These are phyloP conservation scores for Drosophila melanocephala DNA, from an alignment of 2,888 invertebrate genomes.

Conservation along the genomic window DNA sequence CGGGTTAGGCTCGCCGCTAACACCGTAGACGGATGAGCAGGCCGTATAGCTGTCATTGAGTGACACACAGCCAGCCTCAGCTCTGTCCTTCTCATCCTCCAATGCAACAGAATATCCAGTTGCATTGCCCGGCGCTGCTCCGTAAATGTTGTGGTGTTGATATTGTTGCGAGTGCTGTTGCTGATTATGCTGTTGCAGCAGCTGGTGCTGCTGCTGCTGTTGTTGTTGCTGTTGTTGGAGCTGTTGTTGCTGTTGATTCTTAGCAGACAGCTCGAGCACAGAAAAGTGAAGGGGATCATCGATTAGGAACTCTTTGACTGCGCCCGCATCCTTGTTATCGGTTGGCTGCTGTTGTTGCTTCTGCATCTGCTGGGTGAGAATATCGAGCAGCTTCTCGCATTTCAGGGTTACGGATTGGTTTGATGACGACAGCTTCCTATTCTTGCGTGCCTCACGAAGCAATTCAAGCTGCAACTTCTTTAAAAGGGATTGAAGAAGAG, in stretches of 20 bases:
- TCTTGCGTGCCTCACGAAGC: constrained; percentile 21
- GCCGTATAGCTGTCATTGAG: constrained; percentile 73
- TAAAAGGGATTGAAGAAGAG: background rate
- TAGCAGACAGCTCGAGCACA: constrained; percentile 57
- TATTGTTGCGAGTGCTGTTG: constrained; percentile 19
- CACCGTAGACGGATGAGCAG: constrained; percentile 69
- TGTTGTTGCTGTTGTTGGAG: constrained; percentile 25
- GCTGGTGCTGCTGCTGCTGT: constrained; percentile 15
- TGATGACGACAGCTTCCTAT: constrained; percentile 17
- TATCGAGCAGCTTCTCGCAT: constrained; percentile 36
- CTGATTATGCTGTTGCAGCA: background rate
- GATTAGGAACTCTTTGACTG: constrained; percentile 72
- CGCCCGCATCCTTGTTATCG: constrained; percentile 28
- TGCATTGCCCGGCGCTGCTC: constrained; percentile 28
- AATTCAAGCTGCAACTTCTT: constrained; percentile 32
- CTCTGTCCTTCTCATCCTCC: constrained; percentile 73
- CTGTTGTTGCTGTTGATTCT: constrained; percentile 32
- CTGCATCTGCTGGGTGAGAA: constrained; percentile 58
- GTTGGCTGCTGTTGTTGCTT: constrained; percentile 24
- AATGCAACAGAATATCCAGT: constrained; percentile 26
- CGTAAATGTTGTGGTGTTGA: constrained; percentile 10
- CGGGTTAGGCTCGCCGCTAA: constrained; percentile 33
- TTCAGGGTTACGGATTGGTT: constrained; percentile 17
- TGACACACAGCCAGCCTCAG: constrained; percentile 75
- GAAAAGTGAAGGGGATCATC: constrained; percentile 67